These are phyloP conservation scores for Conopomorpha cramerella DNA, from an alignment of 1,140 invertebrate species.

Conservation along the genomic window DNA sequence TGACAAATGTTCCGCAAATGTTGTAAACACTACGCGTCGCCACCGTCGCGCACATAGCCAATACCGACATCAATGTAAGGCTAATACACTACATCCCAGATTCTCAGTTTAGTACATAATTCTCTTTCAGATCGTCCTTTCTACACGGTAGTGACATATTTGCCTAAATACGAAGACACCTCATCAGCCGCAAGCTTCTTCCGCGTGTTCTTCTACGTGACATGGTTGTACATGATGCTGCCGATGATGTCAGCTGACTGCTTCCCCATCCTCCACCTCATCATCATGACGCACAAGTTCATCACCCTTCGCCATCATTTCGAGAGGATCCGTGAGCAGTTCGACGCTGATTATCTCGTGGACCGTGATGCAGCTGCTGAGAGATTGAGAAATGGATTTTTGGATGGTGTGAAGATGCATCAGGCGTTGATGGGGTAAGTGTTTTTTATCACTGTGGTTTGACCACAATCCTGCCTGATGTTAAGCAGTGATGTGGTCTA, in stretches of 20 bases:
- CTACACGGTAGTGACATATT: slow-evolving; percentile 44
- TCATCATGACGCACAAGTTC: slow-evolving; percentile 35
- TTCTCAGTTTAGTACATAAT: neutral
- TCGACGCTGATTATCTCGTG: slow-evolving; percentile 17
- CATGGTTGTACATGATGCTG: slow-evolving; percentile 46
- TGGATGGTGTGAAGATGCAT: slow-evolving; percentile 37
- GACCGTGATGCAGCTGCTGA: slow-evolving; percentile 13
- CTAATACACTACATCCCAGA: no score
- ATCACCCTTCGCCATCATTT: slow-evolving; percentile 29
- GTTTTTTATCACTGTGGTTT: neutral
- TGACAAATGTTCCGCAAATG: no score
- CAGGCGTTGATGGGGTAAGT: slow-evolving; percentile 39
- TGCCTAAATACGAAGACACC: slow-evolving; percentile 26
- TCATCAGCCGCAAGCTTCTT: slow-evolving; percentile 19
- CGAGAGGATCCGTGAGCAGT: slow-evolving; percentile 20
- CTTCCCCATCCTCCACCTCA: slow-evolving; percentile 43
- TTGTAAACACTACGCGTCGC: no score
- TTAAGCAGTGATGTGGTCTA: no score
- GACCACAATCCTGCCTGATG: no score
- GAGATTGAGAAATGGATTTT: slow-evolving; percentile 21
- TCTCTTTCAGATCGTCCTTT: slow-evolving; percentile 25
- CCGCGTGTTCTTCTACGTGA: slow-evolving; percentile 38
- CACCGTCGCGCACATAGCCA: no score
- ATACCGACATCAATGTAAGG: no score
- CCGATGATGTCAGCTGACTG: slow-evolving; percentile 49